Percentiles rank a stretch among this genome's conserved stretches.
Evolutionary conservation across 2,113 vertebrate species (phyloP).

Genomic region (Rallus limicola): DNA sequence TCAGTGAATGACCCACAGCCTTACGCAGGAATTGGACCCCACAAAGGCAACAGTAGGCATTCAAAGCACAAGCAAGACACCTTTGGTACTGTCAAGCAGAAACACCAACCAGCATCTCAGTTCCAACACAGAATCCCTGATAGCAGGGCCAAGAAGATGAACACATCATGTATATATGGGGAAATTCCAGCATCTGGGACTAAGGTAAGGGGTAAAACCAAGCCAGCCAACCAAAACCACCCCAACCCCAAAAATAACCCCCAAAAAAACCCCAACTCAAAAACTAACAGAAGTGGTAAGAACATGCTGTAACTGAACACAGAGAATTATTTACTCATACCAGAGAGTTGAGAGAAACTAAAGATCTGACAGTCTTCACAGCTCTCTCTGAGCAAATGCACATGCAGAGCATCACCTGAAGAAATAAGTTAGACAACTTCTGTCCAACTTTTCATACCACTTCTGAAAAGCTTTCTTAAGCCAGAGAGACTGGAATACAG

Average conservation of each 20-base stretch:
- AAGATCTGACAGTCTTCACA: neutral
- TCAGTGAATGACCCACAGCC: neutral
- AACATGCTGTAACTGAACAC: neutral
- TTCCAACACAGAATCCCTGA: neutral
- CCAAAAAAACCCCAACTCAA: neutral
- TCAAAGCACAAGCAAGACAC: neutral
- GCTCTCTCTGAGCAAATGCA: neutral
- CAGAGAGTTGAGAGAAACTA: neutral
- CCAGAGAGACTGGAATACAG: neutral
- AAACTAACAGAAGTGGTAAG: neutral
- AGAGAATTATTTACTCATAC: neutral
- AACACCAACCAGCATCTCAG: neutral
- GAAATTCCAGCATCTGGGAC: neutral
- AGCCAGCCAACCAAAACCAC: neutral
- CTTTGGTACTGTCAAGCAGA: neutral
- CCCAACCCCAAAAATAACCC: too few relatives aligned
- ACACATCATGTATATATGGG: neutral
- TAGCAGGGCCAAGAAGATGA: neutral
- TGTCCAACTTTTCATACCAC: neutral
- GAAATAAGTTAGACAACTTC: neutral
- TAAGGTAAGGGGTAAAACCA: neutral
- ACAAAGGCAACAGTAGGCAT: neutral
- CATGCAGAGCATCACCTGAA: neutral
- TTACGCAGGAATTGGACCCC: neutral
- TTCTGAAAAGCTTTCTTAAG: neutral